These are phyloP conservation scores for Neosilurus hyrtlii DNA, from an alignment of 2,797 vertebrate species.

Conservation along the genomic window DNA sequence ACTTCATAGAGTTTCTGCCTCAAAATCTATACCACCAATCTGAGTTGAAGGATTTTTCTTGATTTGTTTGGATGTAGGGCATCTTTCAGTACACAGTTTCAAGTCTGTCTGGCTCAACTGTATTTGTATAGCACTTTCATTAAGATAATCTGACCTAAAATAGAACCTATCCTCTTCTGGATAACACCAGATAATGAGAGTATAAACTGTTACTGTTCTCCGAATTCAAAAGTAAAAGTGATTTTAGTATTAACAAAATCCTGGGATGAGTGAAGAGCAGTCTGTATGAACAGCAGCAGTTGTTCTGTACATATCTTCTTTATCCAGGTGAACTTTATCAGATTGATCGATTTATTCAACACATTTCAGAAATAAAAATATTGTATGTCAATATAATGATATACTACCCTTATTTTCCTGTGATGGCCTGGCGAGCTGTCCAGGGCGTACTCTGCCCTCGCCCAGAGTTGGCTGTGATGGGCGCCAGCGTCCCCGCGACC, in stretches of 20 bases:
- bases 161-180: background rate
- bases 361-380: background rate
- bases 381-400: background rate
- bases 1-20: background rate
- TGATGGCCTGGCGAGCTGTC: too few species aligned
- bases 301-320: background rate
- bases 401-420: background rate
- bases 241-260: background rate
- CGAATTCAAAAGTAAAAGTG: background rate
- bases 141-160: background rate
- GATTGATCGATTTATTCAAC: background rate
- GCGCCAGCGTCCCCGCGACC: too few species aligned
- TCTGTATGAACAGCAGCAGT: slow-evolving; percentile 5
- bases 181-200: background rate
- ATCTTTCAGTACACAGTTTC: background rate
- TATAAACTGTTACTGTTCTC: background rate
- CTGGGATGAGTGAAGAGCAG: background rate
- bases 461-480: too few species aligned
- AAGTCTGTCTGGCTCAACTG: background rate
- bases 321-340: background rate
- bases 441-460: too few species aligned
- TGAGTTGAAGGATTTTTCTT: background rate
- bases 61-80: background rate
- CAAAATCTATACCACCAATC: background rate
- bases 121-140: background rate